phyloP scores from a whole-genome alignment of 2,888 invertebrate genomes.

The Cyrtodaria siliqua region DNA sequence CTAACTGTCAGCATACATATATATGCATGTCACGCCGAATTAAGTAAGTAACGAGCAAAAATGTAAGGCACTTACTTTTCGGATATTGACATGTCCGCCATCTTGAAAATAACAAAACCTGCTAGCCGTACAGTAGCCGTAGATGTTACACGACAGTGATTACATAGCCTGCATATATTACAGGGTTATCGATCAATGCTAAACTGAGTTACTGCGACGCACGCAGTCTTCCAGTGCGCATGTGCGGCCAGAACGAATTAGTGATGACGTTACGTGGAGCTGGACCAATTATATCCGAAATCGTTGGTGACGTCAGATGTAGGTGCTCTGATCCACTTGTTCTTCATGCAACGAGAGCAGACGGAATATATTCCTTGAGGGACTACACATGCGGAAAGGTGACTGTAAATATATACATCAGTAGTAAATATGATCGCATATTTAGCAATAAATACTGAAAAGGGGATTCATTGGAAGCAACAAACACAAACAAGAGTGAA shows the following conservation, averaged over 20 bases:
- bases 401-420: background rate
- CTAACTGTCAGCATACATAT: too few relatives aligned
- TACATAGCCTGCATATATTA: background rate
- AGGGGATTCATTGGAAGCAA: too few relatives aligned
- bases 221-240: conserved; percentile 20
- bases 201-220: conserved; percentile 42
- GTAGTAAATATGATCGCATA: too few relatives aligned
- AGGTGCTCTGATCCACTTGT: conserved; percentile 36
- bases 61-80: too few relatives aligned
- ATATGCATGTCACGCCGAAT: too few relatives aligned
- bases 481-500: too few relatives aligned
- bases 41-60: too few relatives aligned
- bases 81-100: too few relatives aligned
- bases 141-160: too few relatives aligned
- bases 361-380: conserved; percentile 38
- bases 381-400: conserved; percentile 53
- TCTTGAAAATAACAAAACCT: too few relatives aligned
- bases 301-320: conserved; percentile 44
- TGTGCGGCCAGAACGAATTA: conserved; percentile 33
- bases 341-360: conserved; percentile 28
- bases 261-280: conserved; percentile 41
- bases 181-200: conserved; percentile 34
- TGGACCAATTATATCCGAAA: conserved; percentile 40
- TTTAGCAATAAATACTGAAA: too few relatives aligned
- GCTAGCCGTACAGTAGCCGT: too few relatives aligned